A percentile compares a stretch with the other conserved stretches of the same genome.
These are phyloP conservation scores for Ectemnius lituratus DNA, from an alignment of 2,888 invertebrate genomes.

Conservation along the genomic window DNA sequence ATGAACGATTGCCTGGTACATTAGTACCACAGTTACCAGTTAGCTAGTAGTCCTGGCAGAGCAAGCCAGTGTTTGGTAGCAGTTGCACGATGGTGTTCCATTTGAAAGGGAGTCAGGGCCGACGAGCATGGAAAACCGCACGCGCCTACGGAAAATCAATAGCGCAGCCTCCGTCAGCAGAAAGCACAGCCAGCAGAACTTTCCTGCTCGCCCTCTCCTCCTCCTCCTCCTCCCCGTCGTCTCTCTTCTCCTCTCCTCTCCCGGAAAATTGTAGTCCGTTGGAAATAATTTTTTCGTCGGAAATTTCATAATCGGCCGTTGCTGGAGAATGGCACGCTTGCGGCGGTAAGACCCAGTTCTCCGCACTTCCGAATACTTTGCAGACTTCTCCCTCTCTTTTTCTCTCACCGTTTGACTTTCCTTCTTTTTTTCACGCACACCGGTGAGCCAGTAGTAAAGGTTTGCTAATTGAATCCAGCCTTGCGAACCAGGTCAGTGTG, in stretches of 20 bases:
- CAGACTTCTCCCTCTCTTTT: too few species aligned
- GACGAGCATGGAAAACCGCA: slow-evolving; percentile 58
- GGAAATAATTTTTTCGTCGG: slow-evolving; percentile 5
- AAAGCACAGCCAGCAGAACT: slow-evolving; percentile 30
- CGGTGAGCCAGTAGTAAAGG: too few species aligned
- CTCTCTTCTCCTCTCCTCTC: background rate
- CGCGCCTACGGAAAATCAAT: slow-evolving; percentile 65
- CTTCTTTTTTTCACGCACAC: too few species aligned
- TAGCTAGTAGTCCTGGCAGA: too few species aligned
- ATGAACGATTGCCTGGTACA: too few species aligned
- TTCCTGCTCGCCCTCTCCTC: slow-evolving; percentile 29
- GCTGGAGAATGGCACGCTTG: slow-evolving; percentile 7
- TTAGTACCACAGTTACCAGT: too few species aligned
- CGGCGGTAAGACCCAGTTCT: too few species aligned
- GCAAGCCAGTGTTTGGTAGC: slow-evolving; percentile 13
- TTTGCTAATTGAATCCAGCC: too few species aligned
- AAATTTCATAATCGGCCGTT: background rate
- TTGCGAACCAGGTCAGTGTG: too few species aligned
- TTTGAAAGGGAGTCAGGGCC: slow-evolving; percentile 51
- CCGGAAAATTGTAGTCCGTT: slow-evolving; percentile 32
- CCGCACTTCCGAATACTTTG: too few species aligned
- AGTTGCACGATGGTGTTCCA: slow-evolving; percentile 41
- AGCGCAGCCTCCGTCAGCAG: slow-evolving; percentile 54
- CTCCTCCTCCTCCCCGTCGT: background rate
- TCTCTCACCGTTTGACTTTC: too few species aligned